phyloP scores from a whole-genome alignment of 2,888 invertebrate genomes.

The Drosophila neotestacea region DNA sequence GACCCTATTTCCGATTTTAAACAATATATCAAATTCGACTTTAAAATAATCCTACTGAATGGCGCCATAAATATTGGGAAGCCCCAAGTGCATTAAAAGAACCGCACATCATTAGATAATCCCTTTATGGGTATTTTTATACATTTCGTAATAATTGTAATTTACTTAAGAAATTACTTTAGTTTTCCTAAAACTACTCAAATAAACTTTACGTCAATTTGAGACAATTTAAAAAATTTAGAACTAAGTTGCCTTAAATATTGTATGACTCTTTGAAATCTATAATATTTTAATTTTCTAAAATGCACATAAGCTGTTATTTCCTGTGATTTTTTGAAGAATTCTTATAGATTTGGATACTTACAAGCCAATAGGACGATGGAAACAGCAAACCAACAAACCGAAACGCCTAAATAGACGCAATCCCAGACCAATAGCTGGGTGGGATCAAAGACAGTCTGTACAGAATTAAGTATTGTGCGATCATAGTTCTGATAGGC shows the following conservation, averaged over 20 bases:
- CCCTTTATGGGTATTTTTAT: neutral
- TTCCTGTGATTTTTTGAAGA: neutral
- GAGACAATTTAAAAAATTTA: no score
- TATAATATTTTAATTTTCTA: neutral
- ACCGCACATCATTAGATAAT: neutral
- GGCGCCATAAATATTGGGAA: slow-evolving; percentile 2
- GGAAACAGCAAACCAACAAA: slow-evolving; percentile 82
- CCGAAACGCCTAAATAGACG: slow-evolving; percentile 82
- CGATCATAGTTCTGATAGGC: slow-evolving; percentile 64
- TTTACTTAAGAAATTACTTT: neutral
- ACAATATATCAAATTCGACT: slow-evolving; percentile 21
- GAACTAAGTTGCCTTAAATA: no score
- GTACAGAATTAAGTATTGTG: slow-evolving; percentile 45
- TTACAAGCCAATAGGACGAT: slow-evolving; percentile 80
- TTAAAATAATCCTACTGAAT: slow-evolving; percentile 5
- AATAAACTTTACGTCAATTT: no score
- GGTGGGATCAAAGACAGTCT: slow-evolving; percentile 74
- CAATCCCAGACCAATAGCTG: slow-evolving; percentile 82
- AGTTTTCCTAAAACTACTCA: neutral
- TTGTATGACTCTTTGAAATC: no score
- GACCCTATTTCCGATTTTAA: slow-evolving; percentile 16
- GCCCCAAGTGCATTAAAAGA: slow-evolving; percentile 1
- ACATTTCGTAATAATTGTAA: neutral
- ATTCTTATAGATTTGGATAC: slow-evolving; percentile 35
- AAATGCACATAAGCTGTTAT: no score